Evolutionary conservation across 2,888 invertebrate genomes (phyloP).

Genomic region (Eilema sororculum): DNA sequence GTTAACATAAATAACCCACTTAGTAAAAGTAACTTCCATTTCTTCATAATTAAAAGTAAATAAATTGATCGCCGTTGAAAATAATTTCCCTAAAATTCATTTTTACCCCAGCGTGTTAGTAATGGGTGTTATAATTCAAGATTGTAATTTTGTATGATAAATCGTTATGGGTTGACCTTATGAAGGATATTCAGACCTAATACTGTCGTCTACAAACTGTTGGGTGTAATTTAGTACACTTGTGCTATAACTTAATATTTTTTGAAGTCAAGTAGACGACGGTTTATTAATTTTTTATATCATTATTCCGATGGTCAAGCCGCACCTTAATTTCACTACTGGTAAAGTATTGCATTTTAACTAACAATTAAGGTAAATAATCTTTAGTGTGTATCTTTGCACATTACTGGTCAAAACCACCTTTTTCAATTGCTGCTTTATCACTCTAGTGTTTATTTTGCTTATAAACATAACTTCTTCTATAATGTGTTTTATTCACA

Average conservation of each 20-base stretch:
- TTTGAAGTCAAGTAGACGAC: background rate
- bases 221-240: slow-evolving; percentile 22
- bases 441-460: background rate
- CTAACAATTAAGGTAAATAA: background rate
- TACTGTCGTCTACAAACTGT: slow-evolving; percentile 21
- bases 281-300: background rate
- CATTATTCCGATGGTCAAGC: background rate
- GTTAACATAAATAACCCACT: background rate
- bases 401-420: too few relatives aligned
- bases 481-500: too few relatives aligned
- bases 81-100: slow-evolving; percentile 1
- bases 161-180: slow-evolving; percentile 24
- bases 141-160: slow-evolving; percentile 28
- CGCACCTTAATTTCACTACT: background rate
- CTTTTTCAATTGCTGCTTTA: background rate
- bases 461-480: background rate
- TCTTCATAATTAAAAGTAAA: slow-evolving; percentile 7
- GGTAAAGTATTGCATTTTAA: background rate
- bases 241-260: slow-evolving; percentile 3
- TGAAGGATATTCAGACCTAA: slow-evolving; percentile 17
- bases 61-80: slow-evolving; percentile 13
- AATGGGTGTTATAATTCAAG: slow-evolving; percentile 21
- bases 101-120: slow-evolving; percentile 12
- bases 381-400: too few relatives aligned
- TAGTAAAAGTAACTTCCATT: background rate